phyloP scores from a whole-genome alignment of 2,797 vertebrate species.

The Miichthys miiuy region DNA sequence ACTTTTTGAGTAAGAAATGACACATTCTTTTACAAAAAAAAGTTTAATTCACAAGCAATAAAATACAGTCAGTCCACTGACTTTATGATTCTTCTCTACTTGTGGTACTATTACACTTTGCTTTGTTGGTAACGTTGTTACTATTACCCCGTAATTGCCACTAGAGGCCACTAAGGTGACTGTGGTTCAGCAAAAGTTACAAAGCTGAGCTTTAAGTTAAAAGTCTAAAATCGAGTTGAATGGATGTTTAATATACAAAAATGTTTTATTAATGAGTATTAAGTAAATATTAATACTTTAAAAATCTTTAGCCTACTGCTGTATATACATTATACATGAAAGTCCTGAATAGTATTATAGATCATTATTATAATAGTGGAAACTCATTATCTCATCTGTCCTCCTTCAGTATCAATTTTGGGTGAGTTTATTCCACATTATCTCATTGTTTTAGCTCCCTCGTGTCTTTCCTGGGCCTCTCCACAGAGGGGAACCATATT shows the following conservation, averaged over 20 bases:
- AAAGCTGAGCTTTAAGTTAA: background rate
- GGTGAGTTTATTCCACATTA: constrained; percentile 19
- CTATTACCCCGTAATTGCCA: background rate
- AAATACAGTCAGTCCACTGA: background rate
- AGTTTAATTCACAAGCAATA: no score
- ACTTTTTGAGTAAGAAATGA: background rate
- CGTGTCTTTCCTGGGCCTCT: constrained; percentile 29
- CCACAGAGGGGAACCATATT: constrained; percentile 39
- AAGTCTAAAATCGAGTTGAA: background rate
- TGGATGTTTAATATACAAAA: background rate
- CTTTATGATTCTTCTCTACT: background rate
- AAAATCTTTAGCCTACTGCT: background rate
- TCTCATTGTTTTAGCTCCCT: constrained; percentile 5
- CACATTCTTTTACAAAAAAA: background rate
- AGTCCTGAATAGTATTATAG: background rate
- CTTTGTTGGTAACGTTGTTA: background rate
- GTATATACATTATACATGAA: background rate
- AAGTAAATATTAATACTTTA: background rate
- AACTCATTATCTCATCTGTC: background rate
- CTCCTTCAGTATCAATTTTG: constrained; percentile 5
- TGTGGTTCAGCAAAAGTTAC: background rate
- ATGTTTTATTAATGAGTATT: background rate
- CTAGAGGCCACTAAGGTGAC: constrained; percentile 18
- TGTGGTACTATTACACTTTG: background rate
- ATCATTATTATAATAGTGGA: background rate